phyloP scores from a whole-genome alignment of 2,797 vertebrate genomes.

The Carapus acus region DNA sequence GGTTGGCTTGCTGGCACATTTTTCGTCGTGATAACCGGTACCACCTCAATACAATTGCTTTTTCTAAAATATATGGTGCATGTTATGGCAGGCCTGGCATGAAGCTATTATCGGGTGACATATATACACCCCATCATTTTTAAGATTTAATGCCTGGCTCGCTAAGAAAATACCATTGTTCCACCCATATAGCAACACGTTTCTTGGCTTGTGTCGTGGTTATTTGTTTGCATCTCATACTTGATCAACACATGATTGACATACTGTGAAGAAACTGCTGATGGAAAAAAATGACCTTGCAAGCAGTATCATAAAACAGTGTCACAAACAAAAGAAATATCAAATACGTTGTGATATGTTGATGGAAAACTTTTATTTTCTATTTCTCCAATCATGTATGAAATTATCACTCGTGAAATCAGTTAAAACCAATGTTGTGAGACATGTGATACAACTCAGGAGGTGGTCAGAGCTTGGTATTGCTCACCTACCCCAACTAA shows the following conservation, averaged over 20 bases:
- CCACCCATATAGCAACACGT: neutral
- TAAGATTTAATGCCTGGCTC: neutral
- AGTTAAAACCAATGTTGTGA: slow-evolving; percentile 13
- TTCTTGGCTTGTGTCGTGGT: slow-evolving; percentile 24
- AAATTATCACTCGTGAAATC: too few relatives aligned
- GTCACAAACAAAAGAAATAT: slow-evolving; percentile 20
- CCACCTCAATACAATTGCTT: neutral
- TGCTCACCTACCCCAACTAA: slow-evolving; percentile 15
- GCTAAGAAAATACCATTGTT: slow-evolving; percentile 1
- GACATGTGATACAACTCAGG: slow-evolving; percentile 20
- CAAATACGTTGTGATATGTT: too few relatives aligned
- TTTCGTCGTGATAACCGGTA: neutral
- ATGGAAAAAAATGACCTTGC: slow-evolving; percentile 1
- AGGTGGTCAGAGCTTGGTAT: slow-evolving; percentile 29
- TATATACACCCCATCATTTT: slow-evolving; percentile 1
- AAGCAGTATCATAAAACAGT: slow-evolving; percentile 19
- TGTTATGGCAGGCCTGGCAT: slow-evolving; percentile 1
- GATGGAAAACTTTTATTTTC: too few relatives aligned
- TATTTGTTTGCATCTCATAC: slow-evolving; percentile 18
- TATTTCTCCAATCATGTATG: too few relatives aligned
- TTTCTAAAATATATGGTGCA: slow-evolving; percentile 1
- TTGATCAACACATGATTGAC: slow-evolving; percentile 17
- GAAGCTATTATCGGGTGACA: slow-evolving; percentile 3
- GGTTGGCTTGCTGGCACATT: neutral
- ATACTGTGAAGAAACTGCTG: neutral